Base-by-base conservation (phyloP, 2,113 vertebrate genomes). In the Cryptomyrus ogoouensis region DNA sequence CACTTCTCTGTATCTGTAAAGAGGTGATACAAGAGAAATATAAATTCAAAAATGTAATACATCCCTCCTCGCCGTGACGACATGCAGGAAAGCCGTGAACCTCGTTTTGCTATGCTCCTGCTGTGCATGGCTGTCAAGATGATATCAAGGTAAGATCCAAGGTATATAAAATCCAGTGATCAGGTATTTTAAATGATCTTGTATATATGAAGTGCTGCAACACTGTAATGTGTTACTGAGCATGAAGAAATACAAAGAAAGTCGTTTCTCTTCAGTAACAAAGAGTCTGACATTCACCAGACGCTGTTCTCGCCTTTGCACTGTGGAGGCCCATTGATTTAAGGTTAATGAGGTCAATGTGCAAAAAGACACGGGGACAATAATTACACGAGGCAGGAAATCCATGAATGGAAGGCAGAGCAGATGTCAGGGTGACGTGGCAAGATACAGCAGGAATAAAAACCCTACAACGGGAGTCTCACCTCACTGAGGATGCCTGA, bases 321-420 rank as follows among this genome's bases (percentile, higher is more conserved):
- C 21, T 58, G 39, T 49, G 21, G 52, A 83, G 90, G 35, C 56
- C 53, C 87, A 90, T 70, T 88, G 87, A 88, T 47, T 88, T 52
- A 53, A 62, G 52, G 90, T 74, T 56, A 80, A 88, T 77, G 90
- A 90, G 50, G 70, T 88, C 70, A 80, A 88, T 27, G 86, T 88
- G 90, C 58, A 52, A 84, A 90, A 88, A 77, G 62, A 58, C 90
- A 88, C 24, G 21, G 70, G 66, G 85, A 70, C 52, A 88, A 90
- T 90, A 88, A 90, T 90, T 90, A 88, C 86, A 88, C 46, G 39
- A 35, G 50, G 49, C 85, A 90, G 90, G 52, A 88, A 90, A 53
- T 53, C 83, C 85, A 87, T 87, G 85, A 87, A 87, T 53, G 85
- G 50, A 87, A 50, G 49, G 50, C 49, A 52, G 31, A 35, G 47